Evolutionary conservation across 2,113 vertebrate genomes (phyloP).

Genomic region (Phyllostomus discolor): DNA sequence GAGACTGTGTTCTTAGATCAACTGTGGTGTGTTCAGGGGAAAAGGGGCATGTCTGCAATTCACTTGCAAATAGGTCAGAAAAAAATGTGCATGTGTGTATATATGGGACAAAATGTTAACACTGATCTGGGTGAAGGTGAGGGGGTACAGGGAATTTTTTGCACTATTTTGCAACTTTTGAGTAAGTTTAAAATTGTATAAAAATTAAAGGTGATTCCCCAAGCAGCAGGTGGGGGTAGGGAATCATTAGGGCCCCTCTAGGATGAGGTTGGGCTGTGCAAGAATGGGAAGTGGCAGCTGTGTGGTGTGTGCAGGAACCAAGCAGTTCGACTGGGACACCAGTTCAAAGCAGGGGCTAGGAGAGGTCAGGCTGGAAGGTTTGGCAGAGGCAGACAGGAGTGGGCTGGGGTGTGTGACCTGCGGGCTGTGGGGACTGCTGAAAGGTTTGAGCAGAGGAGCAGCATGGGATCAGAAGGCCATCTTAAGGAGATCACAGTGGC

Average conservation of each 20-base stretch:
- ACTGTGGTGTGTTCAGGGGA: not conserved
- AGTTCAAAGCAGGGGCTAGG: not conserved
- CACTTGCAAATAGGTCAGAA: not conserved
- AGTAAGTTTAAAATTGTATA: not conserved
- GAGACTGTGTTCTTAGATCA: not conserved
- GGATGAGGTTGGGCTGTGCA: not conserved
- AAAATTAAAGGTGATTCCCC: not conserved
- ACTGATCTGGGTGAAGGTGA: not conserved
- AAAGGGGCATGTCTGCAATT: not conserved
- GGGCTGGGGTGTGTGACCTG: not conserved
- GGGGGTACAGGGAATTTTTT: not conserved
- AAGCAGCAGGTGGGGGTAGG: not conserved
- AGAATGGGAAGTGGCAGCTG: rapidly evolving
- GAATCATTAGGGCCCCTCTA: not conserved
- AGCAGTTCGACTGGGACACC: too few relatives aligned
- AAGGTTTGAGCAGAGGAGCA: not conserved
- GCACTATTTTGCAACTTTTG: not conserved
- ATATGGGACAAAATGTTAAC: rapidly evolving
- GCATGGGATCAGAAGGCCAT: not conserved
- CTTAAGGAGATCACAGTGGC: not conserved
- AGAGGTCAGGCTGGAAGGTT: rapidly evolving
- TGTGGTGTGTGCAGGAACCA: not conserved
- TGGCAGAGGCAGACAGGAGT: not conserved
- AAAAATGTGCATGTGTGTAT: not conserved
- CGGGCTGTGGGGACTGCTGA: not conserved